Evolutionary conservation across 2,888 invertebrate species (phyloP).

Genomic region (Fragum fragum): DNA sequence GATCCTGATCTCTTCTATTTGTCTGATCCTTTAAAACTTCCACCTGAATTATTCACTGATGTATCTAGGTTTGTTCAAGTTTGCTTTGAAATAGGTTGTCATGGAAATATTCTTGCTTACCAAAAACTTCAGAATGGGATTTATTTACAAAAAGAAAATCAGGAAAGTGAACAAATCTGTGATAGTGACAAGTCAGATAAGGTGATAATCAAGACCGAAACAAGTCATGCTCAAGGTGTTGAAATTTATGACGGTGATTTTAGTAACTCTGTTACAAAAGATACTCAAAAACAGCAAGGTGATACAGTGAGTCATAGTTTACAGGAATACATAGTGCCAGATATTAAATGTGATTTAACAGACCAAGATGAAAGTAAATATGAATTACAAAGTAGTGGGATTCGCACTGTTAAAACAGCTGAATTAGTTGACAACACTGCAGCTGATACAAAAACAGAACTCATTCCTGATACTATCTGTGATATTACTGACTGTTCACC

Average conservation of each 20-base stretch:
- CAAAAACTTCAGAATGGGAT: slow-evolving; percentile 23
- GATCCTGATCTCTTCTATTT: slow-evolving; percentile 68
- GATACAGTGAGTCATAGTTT: no score
- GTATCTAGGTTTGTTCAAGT: slow-evolving; percentile 72
- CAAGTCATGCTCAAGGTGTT: background rate
- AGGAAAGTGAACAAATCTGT: background rate
- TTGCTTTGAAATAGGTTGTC: slow-evolving; percentile 75
- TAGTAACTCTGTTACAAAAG: background rate
- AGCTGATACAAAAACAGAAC: background rate
- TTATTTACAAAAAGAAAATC: background rate
- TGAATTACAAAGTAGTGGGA: background rate
- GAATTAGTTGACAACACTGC: background rate
- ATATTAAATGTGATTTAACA: no score
- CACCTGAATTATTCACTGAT: slow-evolving; percentile 57
- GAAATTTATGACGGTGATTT: background rate
- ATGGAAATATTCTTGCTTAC: slow-evolving; percentile 70
- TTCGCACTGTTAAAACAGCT: background rate
- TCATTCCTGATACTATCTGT: background rate
- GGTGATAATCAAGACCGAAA: background rate
- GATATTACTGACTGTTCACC: slow-evolving; percentile 6
- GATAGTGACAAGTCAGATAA: background rate
- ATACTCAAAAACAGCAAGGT: background rate
- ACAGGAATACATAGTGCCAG: no score
- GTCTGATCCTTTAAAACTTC: slow-evolving; percentile 73
- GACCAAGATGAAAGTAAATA: no score